phyloP scores from a whole-genome alignment of 2,888 invertebrate species.

The Tillus elongatus region DNA sequence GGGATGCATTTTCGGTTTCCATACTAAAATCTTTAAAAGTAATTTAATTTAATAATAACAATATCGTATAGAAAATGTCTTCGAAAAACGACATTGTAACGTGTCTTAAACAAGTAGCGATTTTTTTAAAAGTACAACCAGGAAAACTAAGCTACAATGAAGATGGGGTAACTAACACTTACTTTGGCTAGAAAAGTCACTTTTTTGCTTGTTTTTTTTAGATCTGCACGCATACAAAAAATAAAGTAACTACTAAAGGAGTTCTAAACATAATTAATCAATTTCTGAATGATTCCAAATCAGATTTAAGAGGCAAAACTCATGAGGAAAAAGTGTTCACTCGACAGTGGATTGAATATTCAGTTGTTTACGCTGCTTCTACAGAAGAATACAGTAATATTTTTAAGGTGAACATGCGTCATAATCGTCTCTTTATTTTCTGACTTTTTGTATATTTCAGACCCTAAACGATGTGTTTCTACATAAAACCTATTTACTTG shows the following conservation, averaged over 20 bases:
- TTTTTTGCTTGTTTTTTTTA: too few species aligned
- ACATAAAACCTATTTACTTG: conserved; percentile 50
- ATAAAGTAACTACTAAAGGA: conserved; percentile 27
- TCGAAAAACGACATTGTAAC: too few species aligned
- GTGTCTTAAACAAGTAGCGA: conserved; percentile 14
- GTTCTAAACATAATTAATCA: conserved; percentile 32
- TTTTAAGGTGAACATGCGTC: too few species aligned
- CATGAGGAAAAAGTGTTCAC: conserved; percentile 31
- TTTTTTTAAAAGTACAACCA: conserved; percentile 15
- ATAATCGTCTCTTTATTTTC: conserved; percentile 1
- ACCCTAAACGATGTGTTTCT: conserved; percentile 49
- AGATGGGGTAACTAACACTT: conserved; percentile 12
- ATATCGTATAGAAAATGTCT: too few species aligned
- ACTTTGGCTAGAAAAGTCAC: too few species aligned
- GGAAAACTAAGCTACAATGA: conserved; percentile 14
- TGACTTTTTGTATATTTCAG: conserved; percentile 31
- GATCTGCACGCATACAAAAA: conserved; percentile 25
- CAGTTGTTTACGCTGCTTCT: conserved; percentile 28
- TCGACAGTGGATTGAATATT: conserved; percentile 38
- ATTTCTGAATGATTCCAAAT: conserved; percentile 29
- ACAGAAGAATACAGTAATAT: too few species aligned
- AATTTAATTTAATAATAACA: too few species aligned
- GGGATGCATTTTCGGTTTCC: too few species aligned
- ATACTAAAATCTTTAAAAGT: too few species aligned
- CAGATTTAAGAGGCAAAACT: conserved; percentile 21